phyloP scores from a whole-genome alignment of 1,140 invertebrate genomes.

The Oedothorax gibbosus region DNA sequence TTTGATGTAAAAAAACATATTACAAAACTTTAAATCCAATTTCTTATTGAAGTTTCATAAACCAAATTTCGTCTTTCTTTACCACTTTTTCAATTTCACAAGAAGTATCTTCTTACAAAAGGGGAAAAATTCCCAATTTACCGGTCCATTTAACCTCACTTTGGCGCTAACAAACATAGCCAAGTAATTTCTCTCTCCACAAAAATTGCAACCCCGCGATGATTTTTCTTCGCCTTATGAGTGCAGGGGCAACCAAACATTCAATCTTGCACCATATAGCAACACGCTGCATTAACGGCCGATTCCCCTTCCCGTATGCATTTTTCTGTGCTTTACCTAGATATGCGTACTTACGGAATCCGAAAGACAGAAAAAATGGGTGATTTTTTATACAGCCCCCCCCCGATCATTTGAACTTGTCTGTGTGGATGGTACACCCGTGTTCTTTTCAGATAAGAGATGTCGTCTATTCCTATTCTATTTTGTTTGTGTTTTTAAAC shows the following conservation, averaged over 20 bases:
- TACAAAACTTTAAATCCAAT: too few relatives aligned
- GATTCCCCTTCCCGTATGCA: background rate
- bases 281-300: slow-evolving; percentile 53
- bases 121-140: slow-evolving; percentile 1
- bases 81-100: background rate
- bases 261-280: slow-evolving; percentile 41
- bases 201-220: slow-evolving; percentile 52
- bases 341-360: background rate
- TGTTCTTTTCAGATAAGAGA: too few relatives aligned
- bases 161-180: slow-evolving; percentile 39
- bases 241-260: slow-evolving; percentile 56
- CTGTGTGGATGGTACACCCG: background rate
- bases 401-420: slow-evolving; percentile 34
- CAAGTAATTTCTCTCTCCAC: slow-evolving; percentile 39
- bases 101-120: background rate
- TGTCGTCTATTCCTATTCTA: too few relatives aligned
- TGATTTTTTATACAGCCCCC: too few relatives aligned
- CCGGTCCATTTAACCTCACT: slow-evolving; percentile 6
- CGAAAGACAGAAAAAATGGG: background rate
- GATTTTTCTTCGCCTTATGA: slow-evolving; percentile 56
- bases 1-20: too few relatives aligned
- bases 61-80: too few relatives aligned
- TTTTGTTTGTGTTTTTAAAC: too few relatives aligned
- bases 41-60: too few relatives aligned
- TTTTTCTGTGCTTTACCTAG: slow-evolving; percentile 28